These are phyloP conservation scores for Saturnia japonica DNA, from an alignment of 2,888 invertebrate genomes.

Conservation along the genomic window DNA sequence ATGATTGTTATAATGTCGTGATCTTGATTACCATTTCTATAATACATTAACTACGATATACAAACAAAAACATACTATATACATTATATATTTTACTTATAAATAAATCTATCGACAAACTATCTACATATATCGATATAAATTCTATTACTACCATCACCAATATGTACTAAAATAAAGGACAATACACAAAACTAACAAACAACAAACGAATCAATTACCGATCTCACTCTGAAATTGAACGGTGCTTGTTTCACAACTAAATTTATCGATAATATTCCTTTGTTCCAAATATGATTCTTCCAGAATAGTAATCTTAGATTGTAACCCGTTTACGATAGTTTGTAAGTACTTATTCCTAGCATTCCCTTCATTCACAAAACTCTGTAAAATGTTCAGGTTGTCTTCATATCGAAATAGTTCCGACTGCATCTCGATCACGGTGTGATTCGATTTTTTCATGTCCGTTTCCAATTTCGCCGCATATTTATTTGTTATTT, in stretches of 20 bases:
- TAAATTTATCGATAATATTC: conserved; percentile 43
- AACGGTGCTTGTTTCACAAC: conserved; percentile 40
- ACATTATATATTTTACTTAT: not conserved
- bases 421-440: conserved; percentile 50
- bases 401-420: conserved; percentile 58
- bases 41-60: not conserved
- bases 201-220: conserved; percentile 32
- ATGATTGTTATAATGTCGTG: no score
- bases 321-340: conserved; percentile 47
- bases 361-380: conserved; percentile 50
- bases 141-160: conserved; percentile 21
- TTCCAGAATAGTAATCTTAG: conserved; percentile 52
- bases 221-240: conserved; percentile 52
- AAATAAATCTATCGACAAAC: not conserved
- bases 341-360: conserved; percentile 50
- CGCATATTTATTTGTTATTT: conserved; percentile 41
- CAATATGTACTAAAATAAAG: conserved; percentile 24
- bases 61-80: not conserved
- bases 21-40: no score
- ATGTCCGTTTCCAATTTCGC: conserved; percentile 54
- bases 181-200: conserved; percentile 33
- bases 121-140: not conserved
- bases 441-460: conserved; percentile 37
- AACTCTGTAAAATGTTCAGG: conserved; percentile 48
- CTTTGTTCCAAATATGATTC: conserved; percentile 48